Conservation (phyloP, 2,113 vertebrate species). For the Eublepharis macularius region DNA sequence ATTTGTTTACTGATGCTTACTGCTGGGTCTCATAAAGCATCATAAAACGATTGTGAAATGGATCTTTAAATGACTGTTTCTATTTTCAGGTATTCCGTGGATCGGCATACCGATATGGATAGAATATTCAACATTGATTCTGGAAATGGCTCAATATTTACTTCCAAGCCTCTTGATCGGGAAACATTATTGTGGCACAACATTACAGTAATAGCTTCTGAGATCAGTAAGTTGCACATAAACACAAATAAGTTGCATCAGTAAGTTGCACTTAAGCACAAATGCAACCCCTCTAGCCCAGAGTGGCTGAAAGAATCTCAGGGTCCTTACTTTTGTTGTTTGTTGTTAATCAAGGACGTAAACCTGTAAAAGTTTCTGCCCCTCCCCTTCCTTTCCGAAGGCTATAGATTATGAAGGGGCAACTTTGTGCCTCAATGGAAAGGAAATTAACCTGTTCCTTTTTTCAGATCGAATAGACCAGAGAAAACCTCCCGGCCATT, state of each 20-base stretch:
- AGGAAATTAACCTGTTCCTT: background rate
- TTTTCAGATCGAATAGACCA: conserved; percentile 13
- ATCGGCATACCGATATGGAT: conserved; percentile 96
- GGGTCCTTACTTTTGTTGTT: conserved; percentile 2
- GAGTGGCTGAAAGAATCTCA: conserved; percentile 8
- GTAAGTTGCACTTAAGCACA: conserved; percentile 79
- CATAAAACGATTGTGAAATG: conserved; percentile 8
- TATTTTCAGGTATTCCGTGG: conserved; percentile 90
- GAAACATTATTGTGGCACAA: conserved; percentile 94
- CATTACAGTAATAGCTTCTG: conserved; percentile 91
- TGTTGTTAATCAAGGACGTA: conserved; percentile 38
- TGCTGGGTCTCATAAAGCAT: background rate
- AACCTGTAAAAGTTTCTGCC: background rate
- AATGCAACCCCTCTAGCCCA: conserved; percentile 43
- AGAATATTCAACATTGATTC: conserved; percentile 93
- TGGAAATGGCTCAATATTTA: conserved; percentile 91
- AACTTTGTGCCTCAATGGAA: background rate
- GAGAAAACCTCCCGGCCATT: background rate
- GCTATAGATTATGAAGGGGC: conserved; percentile 4
- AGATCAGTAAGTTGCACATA: conserved; percentile 87
- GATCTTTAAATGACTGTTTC: conserved; percentile 48
- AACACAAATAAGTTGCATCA: no score
- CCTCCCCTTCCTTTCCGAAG: conserved; percentile 16
- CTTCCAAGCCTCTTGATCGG: conserved; percentile 89
- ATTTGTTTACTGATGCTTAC: background rate